Evolutionary conservation across 2,888 invertebrate species (phyloP), one percentile per base, ranked within the genome.

Genomic region (Enchytraeus crypticus): DNA sequence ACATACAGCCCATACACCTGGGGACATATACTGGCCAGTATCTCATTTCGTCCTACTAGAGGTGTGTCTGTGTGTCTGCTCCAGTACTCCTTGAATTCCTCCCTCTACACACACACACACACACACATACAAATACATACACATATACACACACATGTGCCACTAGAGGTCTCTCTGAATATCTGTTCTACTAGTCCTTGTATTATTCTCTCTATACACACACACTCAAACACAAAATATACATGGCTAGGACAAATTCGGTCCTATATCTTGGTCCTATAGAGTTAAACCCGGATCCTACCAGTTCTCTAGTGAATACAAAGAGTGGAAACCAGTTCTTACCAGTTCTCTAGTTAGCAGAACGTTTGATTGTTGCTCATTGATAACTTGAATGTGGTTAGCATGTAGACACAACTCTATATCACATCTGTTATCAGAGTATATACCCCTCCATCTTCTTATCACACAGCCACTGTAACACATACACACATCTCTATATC

Each of bases 1-100:
- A 88, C 81, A 77, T 90, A 88, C 72, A 92, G 83, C n/a, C 92
- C 92, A 78, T 88, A 91, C 2, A 92, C 85, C 87, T 79, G 79
- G n/a, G 92, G 89, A 78, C 89, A 90, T 65, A 92, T 85, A 57
- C 89, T 88, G 61, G 85, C 83, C 46, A 92, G 75, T 69, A 92
- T 89, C 65, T 84, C 82, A 78, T 92, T 87, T 65, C 92, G 83
- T 0, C 86, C 90, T 62, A 82, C 82, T 65, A 92, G 78, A 0
- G 88, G 87, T 64, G 84, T 81, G 29, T 82, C 75, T 62, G 81
- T 75, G 77, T 87, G 84, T 56, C 83, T 82, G 1, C 81, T 72
- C 91, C 90, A 92, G 79, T 87, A 92, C 51, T 82, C 81, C 32
- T 81, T 77, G 73, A 90, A 89, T 69, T 87, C 85, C 51, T 85